These are phyloP conservation scores for Mastacembelus armatus DNA, from an alignment of 2,797 vertebrate genomes.

Conservation along the genomic window DNA sequence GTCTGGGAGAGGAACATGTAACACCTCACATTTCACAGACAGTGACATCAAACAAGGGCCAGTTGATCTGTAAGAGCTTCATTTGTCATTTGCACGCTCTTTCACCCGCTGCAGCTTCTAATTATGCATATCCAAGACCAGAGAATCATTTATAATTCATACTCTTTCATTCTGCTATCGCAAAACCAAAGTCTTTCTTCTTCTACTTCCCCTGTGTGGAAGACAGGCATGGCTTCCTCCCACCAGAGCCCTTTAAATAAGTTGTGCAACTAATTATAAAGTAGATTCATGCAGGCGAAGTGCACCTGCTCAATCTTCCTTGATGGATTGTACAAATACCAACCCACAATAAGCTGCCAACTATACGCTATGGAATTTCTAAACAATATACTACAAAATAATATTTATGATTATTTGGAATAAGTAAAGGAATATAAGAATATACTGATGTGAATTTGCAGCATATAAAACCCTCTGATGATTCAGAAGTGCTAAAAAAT, in stretches of 20 bases:
- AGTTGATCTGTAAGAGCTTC: constrained; percentile 45
- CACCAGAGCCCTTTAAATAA: constrained; percentile 74
- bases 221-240: constrained; percentile 61
- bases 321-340: background rate
- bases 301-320: constrained; percentile 41
- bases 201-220: background rate
- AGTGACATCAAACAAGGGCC: constrained; percentile 51
- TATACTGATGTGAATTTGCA: too few relatives aligned
- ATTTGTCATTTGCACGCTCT: constrained; percentile 50
- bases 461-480: too few relatives aligned
- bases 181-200: background rate
- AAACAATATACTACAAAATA: too few relatives aligned
- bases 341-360: too few relatives aligned
- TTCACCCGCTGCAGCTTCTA: constrained; percentile 26
- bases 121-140: constrained; percentile 37
- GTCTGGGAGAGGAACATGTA: constrained; percentile 41
- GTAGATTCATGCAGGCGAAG: constrained; percentile 65
- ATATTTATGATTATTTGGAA: too few relatives aligned
- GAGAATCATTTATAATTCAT: constrained; percentile 48
- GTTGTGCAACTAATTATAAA: constrained; percentile 83
- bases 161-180: constrained; percentile 22
- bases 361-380: too few relatives aligned
- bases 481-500: too few relatives aligned
- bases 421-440: too few relatives aligned
- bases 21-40: constrained; percentile 48